These are phyloP conservation scores for Oxycera nigricornis DNA, from an alignment of 2,888 invertebrate genomes.

Conservation along the genomic window DNA sequence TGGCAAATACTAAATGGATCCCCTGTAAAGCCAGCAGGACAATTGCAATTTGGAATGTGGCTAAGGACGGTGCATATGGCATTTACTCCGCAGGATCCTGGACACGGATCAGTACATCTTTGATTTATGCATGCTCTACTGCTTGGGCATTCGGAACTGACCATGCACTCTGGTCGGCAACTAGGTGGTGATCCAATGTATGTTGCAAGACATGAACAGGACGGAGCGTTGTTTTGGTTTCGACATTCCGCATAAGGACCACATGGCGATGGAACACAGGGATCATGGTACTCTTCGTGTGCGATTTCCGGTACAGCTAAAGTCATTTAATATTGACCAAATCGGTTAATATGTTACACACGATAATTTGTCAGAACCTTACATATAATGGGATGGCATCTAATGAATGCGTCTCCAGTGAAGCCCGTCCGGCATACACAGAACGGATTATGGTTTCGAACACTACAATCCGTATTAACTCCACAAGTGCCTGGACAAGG, in stretches of 20 bases:
- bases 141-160: constrained; percentile 72
- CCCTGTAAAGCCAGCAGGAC: constrained; percentile 67
- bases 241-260: constrained; percentile 70
- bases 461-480: constrained; percentile 66
- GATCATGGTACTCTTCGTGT: constrained; percentile 62
- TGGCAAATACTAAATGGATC: constrained; percentile 65
- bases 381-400: constrained; percentile 57
- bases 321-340: background rate
- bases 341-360: background rate
- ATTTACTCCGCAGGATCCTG: constrained; percentile 70
- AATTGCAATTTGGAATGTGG: constrained; percentile 71
- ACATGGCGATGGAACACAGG: constrained; percentile 73
- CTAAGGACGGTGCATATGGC: constrained; percentile 68
- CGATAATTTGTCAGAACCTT: constrained; percentile 66
- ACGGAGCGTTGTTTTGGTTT: constrained; percentile 65
- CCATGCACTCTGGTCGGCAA: constrained; percentile 72
- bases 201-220: constrained; percentile 68
- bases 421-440: constrained; percentile 72
- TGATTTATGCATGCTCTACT: constrained; percentile 71
- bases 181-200: constrained; percentile 73
- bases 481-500: constrained; percentile 82
- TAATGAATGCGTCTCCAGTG: constrained; percentile 72
- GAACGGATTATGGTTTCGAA: constrained; percentile 73
- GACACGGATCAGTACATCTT: constrained; percentile 73
- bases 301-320: constrained; percentile 46